Evolutionary conservation across 2,113 vertebrate genomes (phyloP).

Genomic region (Lichenostomus cassidix): DNA sequence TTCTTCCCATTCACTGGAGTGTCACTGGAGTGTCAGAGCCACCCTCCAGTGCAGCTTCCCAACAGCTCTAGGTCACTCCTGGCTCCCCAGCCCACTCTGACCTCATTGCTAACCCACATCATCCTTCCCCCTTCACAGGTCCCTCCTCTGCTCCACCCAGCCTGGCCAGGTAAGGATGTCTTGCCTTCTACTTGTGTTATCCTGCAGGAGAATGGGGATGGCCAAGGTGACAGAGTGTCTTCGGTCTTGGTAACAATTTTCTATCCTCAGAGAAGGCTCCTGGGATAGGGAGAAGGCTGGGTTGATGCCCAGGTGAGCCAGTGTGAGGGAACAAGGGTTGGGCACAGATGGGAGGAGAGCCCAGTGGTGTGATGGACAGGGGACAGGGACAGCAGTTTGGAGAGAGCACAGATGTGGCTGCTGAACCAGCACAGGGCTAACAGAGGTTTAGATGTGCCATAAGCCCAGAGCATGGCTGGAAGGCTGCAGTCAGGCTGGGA

Average conservation of each 20-base stretch:
- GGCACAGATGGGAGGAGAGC: not conserved
- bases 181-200: not conserved
- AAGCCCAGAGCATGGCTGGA: not conserved
- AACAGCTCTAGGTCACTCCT: not conserved
- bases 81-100: not conserved
- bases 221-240: not conserved
- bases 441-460: not conserved
- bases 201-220: not conserved
- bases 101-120: not conserved
- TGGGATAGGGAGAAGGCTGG: not conserved
- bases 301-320: not conserved
- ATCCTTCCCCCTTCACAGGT: constrained; percentile 30
- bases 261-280: not conserved
- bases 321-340: not conserved
- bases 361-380: not conserved
- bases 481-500: not conserved
- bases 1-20: not conserved
- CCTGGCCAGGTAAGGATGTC: constrained; percentile 44
- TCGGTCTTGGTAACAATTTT: not conserved
- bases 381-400: not conserved
- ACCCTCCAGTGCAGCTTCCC: not conserved
- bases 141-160: not conserved
- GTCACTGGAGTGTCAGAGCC: not conserved
- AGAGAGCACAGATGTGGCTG: not conserved
- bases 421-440: not conserved